Evolutionary conservation across 1,140 invertebrate genomes (phyloP).

Genomic region (Hestina assimilis): DNA sequence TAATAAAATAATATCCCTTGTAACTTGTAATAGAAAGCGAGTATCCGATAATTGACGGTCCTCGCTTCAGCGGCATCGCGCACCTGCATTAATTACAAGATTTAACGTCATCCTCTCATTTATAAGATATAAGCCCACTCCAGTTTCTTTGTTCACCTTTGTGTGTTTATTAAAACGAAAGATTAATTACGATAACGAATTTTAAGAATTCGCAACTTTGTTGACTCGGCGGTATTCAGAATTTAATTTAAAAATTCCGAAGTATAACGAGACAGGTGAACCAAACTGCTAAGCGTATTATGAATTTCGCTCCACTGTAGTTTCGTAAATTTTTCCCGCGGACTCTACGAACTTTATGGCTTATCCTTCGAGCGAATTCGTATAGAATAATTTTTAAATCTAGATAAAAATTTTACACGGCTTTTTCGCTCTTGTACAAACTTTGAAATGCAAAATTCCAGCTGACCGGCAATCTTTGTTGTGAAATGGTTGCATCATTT

Average conservation of each 20-base stretch:
- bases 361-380: constrained; percentile 59
- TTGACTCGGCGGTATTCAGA: constrained; percentile 64
- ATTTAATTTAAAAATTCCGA: constrained; percentile 77
- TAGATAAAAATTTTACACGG: constrained; percentile 41
- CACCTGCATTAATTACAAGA: constrained; percentile 72
- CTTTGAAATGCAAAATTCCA: constrained; percentile 28
- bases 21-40: constrained; percentile 50
- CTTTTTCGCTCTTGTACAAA: constrained; percentile 28
- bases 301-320: constrained; percentile 69
- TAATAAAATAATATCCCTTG: constrained; percentile 45
- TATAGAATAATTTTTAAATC: constrained; percentile 50
- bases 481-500: constrained; percentile 15
- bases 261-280: constrained; percentile 75
- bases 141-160: constrained; percentile 50
- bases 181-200: constrained; percentile 71
- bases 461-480: constrained; percentile 28
- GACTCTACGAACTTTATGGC: constrained; percentile 59
- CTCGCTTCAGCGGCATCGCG: constrained; percentile 39
- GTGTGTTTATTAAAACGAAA: constrained; percentile 65
- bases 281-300: constrained; percentile 71
- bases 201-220: constrained; percentile 75
- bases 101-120: constrained; percentile 65
- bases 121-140: constrained; percentile 58
- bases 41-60: constrained; percentile 58
- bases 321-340: constrained; percentile 66